Base-by-base conservation (phyloP, 2,113 vertebrate genomes). In the Sturnira hondurensis region DNA sequence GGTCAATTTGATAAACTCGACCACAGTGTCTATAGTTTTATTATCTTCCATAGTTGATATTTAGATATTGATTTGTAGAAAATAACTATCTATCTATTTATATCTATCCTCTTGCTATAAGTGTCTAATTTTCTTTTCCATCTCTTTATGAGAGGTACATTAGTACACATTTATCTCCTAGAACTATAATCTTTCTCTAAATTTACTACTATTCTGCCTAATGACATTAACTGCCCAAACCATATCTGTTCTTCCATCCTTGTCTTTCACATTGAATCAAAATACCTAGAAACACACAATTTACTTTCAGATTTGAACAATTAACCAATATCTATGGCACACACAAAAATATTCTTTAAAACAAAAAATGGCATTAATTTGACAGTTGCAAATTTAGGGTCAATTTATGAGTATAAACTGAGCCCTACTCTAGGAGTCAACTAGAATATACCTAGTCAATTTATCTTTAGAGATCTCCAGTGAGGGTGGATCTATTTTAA, bases 61-160 rank as follows among this genome's bases (percentile, higher is more conserved):
- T 93, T 96, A 33, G 14, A 45, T 3, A 22, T 33, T 86, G 47
- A n/a, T 17, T 78, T 93, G 93, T 41, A 97, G 41, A 96, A 96
- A 3, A 63, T 24, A 78, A 0, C 7, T 4, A 83, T 20, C 2
- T 67, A 1, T 1, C 86, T 22, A 4, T 74, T 1, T 0, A 7
- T 22, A 4, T 74, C 1, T 7, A 7, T 33, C 36, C 12, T 52
- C 73, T 36, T 74, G 24, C 20, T 43, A 4, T 26, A 12, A 56
- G 12, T 71, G 28, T 38, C 33, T 22, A 13, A n/a, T n/a, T 93
- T 45, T 54, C 8, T 31, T 24, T 65, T 47, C 33, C 36, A 61
- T 41, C 4, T 24, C 83, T 43, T 31, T 89, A 38, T n/a, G 33
- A 38, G 76, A 73, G 94, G 5, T 61, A 65, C 54, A 8, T 89